Percentiles rank a stretch among this genome's conserved stretches.
Conservation (phyloP, 2,113 vertebrate species). For the Orycteropus afer region DNA sequence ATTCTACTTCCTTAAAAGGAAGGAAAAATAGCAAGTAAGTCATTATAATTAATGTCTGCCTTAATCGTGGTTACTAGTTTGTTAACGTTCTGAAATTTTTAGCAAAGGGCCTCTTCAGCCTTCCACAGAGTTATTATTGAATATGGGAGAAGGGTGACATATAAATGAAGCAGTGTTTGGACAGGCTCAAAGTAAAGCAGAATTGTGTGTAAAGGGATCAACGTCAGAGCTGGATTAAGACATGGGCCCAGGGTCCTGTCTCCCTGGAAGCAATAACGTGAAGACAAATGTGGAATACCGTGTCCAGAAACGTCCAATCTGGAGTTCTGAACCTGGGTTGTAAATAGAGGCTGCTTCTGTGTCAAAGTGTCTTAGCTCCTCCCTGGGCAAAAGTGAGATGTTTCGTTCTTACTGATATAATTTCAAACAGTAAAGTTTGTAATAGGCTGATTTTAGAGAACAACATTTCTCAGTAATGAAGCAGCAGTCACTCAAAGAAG, state of each 20-base stretch:
- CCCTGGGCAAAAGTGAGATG: not conserved
- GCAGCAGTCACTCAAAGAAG: not conserved
- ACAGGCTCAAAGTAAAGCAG: not conserved
- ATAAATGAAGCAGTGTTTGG: not conserved
- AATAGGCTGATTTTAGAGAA: slow-evolving; percentile 2
- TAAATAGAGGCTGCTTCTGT: not conserved
- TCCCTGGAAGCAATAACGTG: not conserved
- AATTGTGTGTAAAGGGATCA: not conserved
- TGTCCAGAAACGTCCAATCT: not conserved
- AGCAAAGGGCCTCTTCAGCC: too few species aligned
- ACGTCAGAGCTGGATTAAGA: not conserved
- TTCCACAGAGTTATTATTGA: not conserved
- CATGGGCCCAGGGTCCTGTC: not conserved
- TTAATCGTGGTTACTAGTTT: too few species aligned
- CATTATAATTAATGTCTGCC: too few species aligned
- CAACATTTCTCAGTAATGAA: not conserved
- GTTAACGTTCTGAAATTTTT: too few species aligned
- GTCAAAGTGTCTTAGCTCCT: not conserved
- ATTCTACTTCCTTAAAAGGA: too few species aligned
- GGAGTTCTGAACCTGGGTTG: not conserved
- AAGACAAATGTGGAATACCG: not conserved
- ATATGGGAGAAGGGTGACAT: not conserved
- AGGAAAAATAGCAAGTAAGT: too few species aligned
- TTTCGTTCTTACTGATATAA: not conserved
- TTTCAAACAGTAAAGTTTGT: not conserved